Evolutionary conservation across 30 jellyfish, hydroid and myxozoan genomes (phyloP).

Genomic region (Euphysa ruthae): DNA sequence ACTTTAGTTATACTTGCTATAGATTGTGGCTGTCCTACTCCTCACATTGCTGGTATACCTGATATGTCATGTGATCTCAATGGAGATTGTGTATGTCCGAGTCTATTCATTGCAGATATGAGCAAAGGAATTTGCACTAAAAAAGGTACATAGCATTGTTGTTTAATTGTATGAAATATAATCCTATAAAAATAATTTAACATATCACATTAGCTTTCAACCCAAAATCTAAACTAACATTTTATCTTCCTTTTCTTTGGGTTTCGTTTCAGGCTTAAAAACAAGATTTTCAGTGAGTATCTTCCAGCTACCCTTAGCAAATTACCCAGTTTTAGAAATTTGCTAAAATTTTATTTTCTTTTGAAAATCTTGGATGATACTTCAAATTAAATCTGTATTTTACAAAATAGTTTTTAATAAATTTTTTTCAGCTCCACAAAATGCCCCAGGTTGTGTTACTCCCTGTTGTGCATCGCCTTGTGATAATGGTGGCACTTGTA

Average conservation of each 20-base stretch:
- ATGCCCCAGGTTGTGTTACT: neutral
- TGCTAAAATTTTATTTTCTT: neutral
- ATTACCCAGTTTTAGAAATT: too few species aligned
- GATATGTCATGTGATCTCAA: neutral
- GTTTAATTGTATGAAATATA: neutral
- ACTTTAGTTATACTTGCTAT: neutral
- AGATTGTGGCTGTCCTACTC: constrained; percentile 30
- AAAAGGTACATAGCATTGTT: neutral
- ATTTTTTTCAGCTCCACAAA: neutral
- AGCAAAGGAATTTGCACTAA: constrained; percentile 15
- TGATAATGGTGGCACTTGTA: constrained; percentile 56
- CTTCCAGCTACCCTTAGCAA: too few species aligned
- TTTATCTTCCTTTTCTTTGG: too few species aligned
- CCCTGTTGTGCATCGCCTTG: constrained; percentile 59
- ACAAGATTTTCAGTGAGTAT: too few species aligned
- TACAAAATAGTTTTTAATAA: neutral
- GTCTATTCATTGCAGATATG: constrained; percentile 14
- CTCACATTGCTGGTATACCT: constrained; percentile 19
- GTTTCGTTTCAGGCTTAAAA: too few species aligned
- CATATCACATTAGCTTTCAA: too few species aligned
- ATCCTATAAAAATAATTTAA: too few species aligned
- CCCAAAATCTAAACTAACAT: too few species aligned
- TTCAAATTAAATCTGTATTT: neutral
- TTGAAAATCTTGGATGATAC: neutral
- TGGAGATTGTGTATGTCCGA: constrained; percentile 22